phyloP scores from a whole-genome alignment of 2,888 invertebrate species.

The Acanthosepion pharaonis region DNA sequence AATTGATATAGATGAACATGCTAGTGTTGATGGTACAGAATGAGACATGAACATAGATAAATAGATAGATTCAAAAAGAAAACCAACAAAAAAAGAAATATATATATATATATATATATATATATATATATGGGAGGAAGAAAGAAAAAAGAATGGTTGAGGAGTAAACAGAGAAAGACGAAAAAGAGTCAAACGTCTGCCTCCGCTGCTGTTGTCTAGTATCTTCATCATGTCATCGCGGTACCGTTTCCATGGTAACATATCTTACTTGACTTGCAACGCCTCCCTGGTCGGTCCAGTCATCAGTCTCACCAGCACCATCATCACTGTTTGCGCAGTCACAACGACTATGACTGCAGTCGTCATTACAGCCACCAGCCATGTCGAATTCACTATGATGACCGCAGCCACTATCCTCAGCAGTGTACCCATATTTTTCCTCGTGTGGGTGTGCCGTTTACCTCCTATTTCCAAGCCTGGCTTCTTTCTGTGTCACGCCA shows the following conservation, averaged over 20 bases:
- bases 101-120: too few species aligned
- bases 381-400: neutral
- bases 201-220: neutral
- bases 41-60: too few species aligned
- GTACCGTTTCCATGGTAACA: neutral
- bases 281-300: neutral
- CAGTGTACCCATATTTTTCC: neutral
- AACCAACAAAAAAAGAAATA: too few species aligned
- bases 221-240: slow-evolving; percentile 2
- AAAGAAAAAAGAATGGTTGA: neutral
- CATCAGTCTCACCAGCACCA: neutral
- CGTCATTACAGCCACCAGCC: neutral
- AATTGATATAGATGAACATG: too few species aligned
- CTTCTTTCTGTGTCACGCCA: neutral
- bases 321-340: neutral
- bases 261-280: slow-evolving; percentile 1
- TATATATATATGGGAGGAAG: too few species aligned
- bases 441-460: neutral
- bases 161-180: neutral
- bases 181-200: neutral
- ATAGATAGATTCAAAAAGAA: too few species aligned
- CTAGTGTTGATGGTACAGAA: too few species aligned
- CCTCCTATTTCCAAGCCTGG: neutral
- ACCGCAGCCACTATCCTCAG: neutral
- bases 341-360: neutral